These are phyloP conservation scores for Euzetes globulus DNA, from an alignment of 2,888 invertebrate genomes.

Conservation along the genomic window DNA sequence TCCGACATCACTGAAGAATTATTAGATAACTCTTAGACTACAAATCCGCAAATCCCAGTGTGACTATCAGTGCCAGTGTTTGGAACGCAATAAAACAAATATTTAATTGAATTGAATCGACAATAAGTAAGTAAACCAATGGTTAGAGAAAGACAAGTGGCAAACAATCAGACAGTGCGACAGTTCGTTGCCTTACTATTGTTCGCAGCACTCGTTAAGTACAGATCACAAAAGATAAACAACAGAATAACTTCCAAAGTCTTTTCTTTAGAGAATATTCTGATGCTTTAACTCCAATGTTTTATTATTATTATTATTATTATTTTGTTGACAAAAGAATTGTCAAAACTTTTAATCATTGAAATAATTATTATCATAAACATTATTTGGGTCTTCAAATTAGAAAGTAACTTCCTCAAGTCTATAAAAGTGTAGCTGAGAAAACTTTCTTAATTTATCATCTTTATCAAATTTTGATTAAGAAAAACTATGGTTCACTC, in stretches of 20 bases:
- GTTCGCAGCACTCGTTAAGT: not conserved
- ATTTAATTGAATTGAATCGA: slow-evolving; percentile 25
- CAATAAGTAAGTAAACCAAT: slow-evolving; percentile 8
- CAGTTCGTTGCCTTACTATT: not conserved
- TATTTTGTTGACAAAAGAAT: no score
- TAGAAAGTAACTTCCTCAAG: no score
- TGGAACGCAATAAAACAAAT: slow-evolving; percentile 12
- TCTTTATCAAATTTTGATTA: no score
- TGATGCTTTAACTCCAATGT: no score
- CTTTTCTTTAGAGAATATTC: no score
- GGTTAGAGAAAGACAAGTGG: not conserved
- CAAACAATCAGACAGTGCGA: not conserved
- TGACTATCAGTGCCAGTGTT: slow-evolving; percentile 25
- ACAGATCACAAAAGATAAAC: not conserved
- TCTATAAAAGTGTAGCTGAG: no score
- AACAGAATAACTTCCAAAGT: not conserved
- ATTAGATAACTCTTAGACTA: slow-evolving; percentile 16
- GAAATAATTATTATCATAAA: no score
- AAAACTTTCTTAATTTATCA: no score
- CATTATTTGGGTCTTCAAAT: no score
- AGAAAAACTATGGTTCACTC: no score
- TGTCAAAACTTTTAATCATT: no score
- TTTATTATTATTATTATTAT: no score
- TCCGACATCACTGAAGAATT: not conserved
- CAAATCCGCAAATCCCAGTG: slow-evolving; percentile 18